Percentiles rank a stretch among this genome's conserved stretches.
These are phyloP conservation scores for Pasiphila rectangulata DNA, from an alignment of 2,888 invertebrate genomes.

Conservation along the genomic window DNA sequence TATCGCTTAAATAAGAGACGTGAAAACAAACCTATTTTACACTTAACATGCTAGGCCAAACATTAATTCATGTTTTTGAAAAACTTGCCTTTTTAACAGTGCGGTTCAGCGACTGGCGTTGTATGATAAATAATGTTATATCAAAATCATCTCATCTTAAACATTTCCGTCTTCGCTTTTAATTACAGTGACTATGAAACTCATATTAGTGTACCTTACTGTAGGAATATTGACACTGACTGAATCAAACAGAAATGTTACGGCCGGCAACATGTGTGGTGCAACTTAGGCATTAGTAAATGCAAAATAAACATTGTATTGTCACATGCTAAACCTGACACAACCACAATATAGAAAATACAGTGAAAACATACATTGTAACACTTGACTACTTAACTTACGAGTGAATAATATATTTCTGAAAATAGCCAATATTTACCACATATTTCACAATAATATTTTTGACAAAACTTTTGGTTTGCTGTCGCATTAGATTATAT, in stretches of 20 bases:
- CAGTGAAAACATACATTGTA: constrained; percentile 38
- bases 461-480: constrained; percentile 57
- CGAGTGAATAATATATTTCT: constrained; percentile 48
- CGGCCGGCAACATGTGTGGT: not conserved
- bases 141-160: too few relatives aligned
- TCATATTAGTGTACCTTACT: too few relatives aligned
- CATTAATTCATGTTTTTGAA: not conserved
- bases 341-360: constrained; percentile 53
- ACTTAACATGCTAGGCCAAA: too few relatives aligned
- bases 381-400: constrained; percentile 38
- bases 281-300: constrained; percentile 41
- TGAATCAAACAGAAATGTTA: not conserved
- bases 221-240: not conserved
- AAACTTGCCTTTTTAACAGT: not conserved
- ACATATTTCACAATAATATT: too few relatives aligned
- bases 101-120: too few relatives aligned
- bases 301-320: constrained; percentile 53
- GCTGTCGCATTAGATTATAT: constrained; percentile 46
- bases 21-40: constrained; percentile 7
- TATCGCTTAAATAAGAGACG: constrained; percentile 30
- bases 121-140: too few relatives aligned
- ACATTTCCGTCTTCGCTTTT: too few relatives aligned
- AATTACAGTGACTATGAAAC: too few relatives aligned
- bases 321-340: constrained; percentile 56
- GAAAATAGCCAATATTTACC: constrained; percentile 56